A percentile compares a stretch with the other conserved stretches of the same genome.
These are phyloP conservation scores for Stratiolaelaps scimitus DNA, from an alignment of 1,140 invertebrate genomes.

Conservation along the genomic window DNA sequence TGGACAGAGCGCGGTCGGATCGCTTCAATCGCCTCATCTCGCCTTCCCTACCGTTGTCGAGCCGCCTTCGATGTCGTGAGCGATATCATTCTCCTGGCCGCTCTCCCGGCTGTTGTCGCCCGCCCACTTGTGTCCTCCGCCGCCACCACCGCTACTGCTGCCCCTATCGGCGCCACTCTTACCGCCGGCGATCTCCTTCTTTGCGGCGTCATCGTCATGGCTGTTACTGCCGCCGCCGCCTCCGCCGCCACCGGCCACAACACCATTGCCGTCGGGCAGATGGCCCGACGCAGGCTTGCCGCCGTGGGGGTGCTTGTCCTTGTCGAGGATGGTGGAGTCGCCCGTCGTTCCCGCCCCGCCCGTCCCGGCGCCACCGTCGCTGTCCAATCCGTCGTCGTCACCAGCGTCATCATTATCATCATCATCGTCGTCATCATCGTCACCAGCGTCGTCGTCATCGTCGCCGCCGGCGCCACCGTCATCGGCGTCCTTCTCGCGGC, in stretches of 20 bases:
- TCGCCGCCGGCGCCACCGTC: constrained; percentile 32
- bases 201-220: background rate
- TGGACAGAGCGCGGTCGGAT: too few relatives aligned
- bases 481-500: constrained; percentile 30
- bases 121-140: background rate
- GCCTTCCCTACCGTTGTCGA: too few relatives aligned
- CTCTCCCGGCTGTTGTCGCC: background rate
- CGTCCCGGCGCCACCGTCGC: constrained; percentile 30
- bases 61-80: background rate
- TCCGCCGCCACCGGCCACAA: too few relatives aligned
- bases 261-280: constrained; percentile 30
- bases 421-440: too few relatives aligned
- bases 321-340: constrained; percentile 32
- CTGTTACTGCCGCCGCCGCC: background rate
- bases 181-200: background rate
- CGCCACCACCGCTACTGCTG: background rate
- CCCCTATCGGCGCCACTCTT: background rate
- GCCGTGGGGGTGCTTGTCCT: background rate
- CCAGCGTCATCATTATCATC: constrained; percentile 14
- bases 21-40: too few relatives aligned
- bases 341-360: constrained; percentile 30
- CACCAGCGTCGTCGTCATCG: constrained; percentile 26
- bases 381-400: background rate
- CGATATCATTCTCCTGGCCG: constrained; percentile 15
- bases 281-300: too few relatives aligned